A percentile compares a stretch with the other conserved stretches of the same genome.
These are phyloP conservation scores for Clarias platycephalus DNA, from an alignment of 2,797 vertebrate genomes.

Conservation along the genomic window DNA sequence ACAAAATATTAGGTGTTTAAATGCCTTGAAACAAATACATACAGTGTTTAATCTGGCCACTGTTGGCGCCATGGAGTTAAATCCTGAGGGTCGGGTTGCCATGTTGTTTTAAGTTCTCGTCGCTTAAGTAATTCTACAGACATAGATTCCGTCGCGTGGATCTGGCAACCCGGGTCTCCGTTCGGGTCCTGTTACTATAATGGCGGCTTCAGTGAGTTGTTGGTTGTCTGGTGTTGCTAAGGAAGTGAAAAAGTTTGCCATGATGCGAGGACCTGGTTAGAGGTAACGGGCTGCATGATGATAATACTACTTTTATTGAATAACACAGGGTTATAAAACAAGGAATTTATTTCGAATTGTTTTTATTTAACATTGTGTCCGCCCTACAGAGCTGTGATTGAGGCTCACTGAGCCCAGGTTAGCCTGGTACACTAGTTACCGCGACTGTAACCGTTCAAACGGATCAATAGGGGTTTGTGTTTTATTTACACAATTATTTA, in stretches of 20 bases:
- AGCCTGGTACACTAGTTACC: not conserved
- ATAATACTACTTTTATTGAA: not conserved
- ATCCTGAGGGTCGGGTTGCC: not conserved
- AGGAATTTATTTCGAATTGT: not conserved
- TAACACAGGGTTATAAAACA: not conserved
- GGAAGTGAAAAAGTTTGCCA: constrained; percentile 47
- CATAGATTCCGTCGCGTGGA: not conserved
- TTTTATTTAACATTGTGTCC: not conserved
- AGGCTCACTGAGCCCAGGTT: not conserved
- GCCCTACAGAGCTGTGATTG: not conserved
- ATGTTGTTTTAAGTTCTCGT: not conserved
- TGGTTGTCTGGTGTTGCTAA: constrained; percentile 39
- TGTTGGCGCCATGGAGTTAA: not conserved
- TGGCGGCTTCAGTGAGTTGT: constrained; percentile 16
- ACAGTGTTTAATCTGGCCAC: not conserved
- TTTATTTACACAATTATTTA: not conserved
- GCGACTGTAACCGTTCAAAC: not conserved
- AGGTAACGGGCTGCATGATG: constrained; percentile 13
- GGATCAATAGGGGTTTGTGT: not conserved
- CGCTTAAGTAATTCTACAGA: no score
- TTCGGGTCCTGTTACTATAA: not conserved
- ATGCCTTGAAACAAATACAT: not conserved
- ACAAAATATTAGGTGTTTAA: not conserved
- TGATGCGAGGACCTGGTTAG: constrained; percentile 1
- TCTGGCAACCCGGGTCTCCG: not conserved